Base-by-base conservation (phyloP, 2,888 invertebrate species). In the Dicyrtoma fusca region DNA sequence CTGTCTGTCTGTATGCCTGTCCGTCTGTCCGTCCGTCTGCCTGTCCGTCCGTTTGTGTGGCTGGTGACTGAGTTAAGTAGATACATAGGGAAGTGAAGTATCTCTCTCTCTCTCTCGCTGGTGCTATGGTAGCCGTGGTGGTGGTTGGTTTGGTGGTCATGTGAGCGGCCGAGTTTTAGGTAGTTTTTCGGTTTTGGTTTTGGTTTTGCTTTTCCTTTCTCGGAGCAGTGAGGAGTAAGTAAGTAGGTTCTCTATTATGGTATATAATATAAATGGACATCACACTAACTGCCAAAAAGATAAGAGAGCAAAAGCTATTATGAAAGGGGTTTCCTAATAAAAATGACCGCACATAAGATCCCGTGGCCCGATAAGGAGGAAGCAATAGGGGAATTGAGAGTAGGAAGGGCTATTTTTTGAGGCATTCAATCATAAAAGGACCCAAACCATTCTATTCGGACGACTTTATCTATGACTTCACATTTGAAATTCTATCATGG, bases 201-300 rank as follows among this genome's bases (percentile, higher is more conserved):
- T 51, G 21, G 21, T 65, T 14, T 65, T 34, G 21, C 26, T 53
- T 47, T 44, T n/a, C 25, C 49, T 49, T 10, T 21, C 17, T 26
- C n/a, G 13, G 17, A 21, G 59, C 21, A 47, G 51, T 42, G 44
- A 44, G 61, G 26, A 14, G 62, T 44, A 14, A 47, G 26, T 66
- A 23, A n/a, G 47, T 23, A 65, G 44, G 26, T 23, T 57, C n/a
- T 26, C 34, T 10, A 26, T 59, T 61, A 49, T 62, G 62, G 44
- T 19, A 69, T 53, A 64, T 71, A 68, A 65, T 66, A 72, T 72
- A 72, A 72, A 73, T 76, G 76, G 75, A 78, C 78, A 77, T 76
- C 76, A 77, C 74, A 77, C 77, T 77, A 77, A 77, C 77, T 77
- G 78, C 78, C 76, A 78, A 78, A 76, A 76, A 78, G 78, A 78